A percentile compares a stretch with the other conserved stretches of the same genome.
These are phyloP conservation scores for Panagrolaimus sp. DNA, from an alignment of 1,140 invertebrate species.

Conservation along the genomic window DNA sequence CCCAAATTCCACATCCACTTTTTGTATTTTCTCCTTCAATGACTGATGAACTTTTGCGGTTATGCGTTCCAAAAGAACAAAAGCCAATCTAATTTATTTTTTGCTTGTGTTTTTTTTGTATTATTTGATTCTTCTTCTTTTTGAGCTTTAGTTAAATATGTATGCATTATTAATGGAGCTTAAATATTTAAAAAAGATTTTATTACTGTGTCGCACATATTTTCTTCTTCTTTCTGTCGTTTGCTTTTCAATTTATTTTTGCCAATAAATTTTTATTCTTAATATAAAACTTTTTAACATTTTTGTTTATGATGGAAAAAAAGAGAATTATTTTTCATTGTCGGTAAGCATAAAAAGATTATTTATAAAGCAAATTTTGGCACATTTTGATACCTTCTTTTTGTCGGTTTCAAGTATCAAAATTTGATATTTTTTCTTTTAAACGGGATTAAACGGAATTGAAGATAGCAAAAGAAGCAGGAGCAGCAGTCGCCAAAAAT, in stretches of 20 bases:
- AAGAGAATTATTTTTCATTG: no score
- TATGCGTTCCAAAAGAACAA: neutral
- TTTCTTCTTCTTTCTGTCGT: no score
- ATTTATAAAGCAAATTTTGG: no score
- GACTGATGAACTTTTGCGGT: constrained; percentile 11
- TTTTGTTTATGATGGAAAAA: no score
- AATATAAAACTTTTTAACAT: no score
- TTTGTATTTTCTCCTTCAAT: constrained; percentile 7
- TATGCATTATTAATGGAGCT: no score
- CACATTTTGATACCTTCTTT: neutral
- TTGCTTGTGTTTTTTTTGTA: no score
- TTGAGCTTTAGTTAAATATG: no score
- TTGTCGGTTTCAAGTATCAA: neutral
- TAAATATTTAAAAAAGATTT: no score
- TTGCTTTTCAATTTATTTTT: constrained; percentile 8
- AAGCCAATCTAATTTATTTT: neutral
- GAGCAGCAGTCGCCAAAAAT: neutral
- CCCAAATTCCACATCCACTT: constrained; percentile 5
- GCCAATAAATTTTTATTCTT: neutral
- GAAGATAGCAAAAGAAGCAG: neutral
- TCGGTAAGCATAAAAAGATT: no score
- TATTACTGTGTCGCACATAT: no score
- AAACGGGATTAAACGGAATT: constrained; percentile 11
- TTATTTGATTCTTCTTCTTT: no score
- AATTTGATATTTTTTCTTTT: constrained; percentile 1